Evolutionary conservation across 2,888 invertebrate species (phyloP), one percentile per base, ranked within the genome.

Genomic region (Arctia plantaginis): DNA sequence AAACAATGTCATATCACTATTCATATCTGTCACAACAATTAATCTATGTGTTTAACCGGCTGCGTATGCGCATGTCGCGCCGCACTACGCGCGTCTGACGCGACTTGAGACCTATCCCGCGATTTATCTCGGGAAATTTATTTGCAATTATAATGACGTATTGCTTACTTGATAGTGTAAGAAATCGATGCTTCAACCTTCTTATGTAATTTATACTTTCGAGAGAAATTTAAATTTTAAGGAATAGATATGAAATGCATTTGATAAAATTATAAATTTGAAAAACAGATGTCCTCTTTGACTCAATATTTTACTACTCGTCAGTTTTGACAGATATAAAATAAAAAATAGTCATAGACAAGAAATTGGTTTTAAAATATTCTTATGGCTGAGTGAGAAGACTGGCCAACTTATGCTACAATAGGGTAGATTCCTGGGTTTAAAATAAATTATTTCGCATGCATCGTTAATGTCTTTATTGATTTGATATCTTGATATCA

Each of bases 101-200:
- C 80, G 81, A 77, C 79, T 75, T 80, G 81, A 83, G 85, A 85
- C 88, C 90, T 92, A 91, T 91, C 92, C 88, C 76, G 86, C 86
- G 91, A 92, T 91, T 91, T 93, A 93, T 93, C 91, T 87, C 86
- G 84, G 87, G 90, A 91, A 89, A 91, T 90, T 87, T 91, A 93
- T 94, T 93, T 92, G 92, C 93, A 94, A 93, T 93, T 93, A 90
- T 91, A 93, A 93, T 93, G 88, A 80, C 62, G 65, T 79, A 80
- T 77, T 71, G 73, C 77, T 74, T 74, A 80, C 69, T 82, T 39
- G 66, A 83, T 77, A 79, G 65, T 69, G 8, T 64, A 69, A 69
- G 47, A 67, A 55, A 73, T 27, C 20, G 66, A 71, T 74, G 44
- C 70, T 70, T 69, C 13, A 23, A 27, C 27, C 33, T 73, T 30